Base-by-base conservation (phyloP, 2,113 vertebrate species). In the Burhinus oedicnemus region DNA sequence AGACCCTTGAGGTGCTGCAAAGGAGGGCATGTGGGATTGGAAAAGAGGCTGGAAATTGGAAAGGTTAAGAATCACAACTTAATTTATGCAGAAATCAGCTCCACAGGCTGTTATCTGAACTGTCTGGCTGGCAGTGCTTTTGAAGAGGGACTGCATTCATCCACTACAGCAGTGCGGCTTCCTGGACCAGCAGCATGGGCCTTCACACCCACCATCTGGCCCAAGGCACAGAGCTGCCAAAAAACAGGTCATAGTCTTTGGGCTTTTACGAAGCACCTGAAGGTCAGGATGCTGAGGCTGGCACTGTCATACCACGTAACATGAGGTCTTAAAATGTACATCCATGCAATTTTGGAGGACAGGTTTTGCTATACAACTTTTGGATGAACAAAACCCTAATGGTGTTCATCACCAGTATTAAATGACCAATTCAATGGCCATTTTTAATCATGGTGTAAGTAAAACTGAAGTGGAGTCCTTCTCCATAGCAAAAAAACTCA, bases 321-420 rank as follows among this genome's bases (percentile, higher is more conserved):
- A 32, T 1, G 1, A 40, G 38, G 16, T 77, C 32, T 76, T 81
- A 64, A 45, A 64, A 49, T 9, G 22, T 40, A 8, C 0, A 0
- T n/a, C 29, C 13, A 14, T 21, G 5, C 0, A 1, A 52, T 69
- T 74, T 75, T 69, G 55, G 69, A 75, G 36, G 6, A 57, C 44
- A 75, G 15, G 3, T 1, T 52, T 80, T 79, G 21, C 36, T 49
- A 20, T 14, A n/a, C 2, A 83, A 30, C 19, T 76, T 55, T 66
- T 55, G 17, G 2, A 51, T 74, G 4, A 70, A 76, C 14, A 81
- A 65, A 75, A 55, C 6, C 3, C 32, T 52, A 6, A 14, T 52
- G 29, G 20, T 76, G 40, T 26, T 74, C 16, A 36, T 55, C 8
- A 47, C 3, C 47, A 60, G 14, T 47, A 27, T 27, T 80, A 71